Base-by-base conservation (phyloP, 1,140 invertebrate species). In the Ruditapes philippinarum region DNA sequence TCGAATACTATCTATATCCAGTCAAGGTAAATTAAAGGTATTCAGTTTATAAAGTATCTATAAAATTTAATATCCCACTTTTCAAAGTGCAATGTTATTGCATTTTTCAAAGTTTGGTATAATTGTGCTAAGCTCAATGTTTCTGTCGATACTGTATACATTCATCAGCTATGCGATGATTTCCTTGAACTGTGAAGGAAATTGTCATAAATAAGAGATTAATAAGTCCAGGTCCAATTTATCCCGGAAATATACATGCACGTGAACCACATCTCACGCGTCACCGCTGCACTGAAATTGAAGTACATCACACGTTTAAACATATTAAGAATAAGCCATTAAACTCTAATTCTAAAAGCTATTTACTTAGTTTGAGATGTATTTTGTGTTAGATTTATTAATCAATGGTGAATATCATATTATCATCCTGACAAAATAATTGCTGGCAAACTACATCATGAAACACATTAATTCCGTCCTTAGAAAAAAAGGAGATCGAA, bases 401-500 rank as follows among this genome's bases (percentile, higher is more conserved):
- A 70, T 70, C 65, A 38, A 40, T 70, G 36, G 5, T 14, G 9
- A 40, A 4, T 14, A 38, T 70, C 65, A 14, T 40, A 28, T 70
- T 70, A 2, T 40, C 65, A 70, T 70, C 65, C 36, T 38, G 33
- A 9, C 11, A 70, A 17, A 38, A 40, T 70, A 70, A 19, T 40
- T 4, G 17, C 33, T 38, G 31, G 65, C 14, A 38, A 11, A 70
- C 5, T 70, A 38, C 19, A 31, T 31, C 60, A 65, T 5, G 60
- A 28, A 28, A 7, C 33, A 70, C n/a, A 70, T 38, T 70, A 38
- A 36, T 14, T 36, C 38, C 19, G 9, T 31, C 33, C 28, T 70
- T 31, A 38, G n/a, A 70, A 38, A n/a, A n/a, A n/a, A n/a, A n/a
- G n/a, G n/a, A 36, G 65, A 70, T 70, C 65, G 36, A 70, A 38